A percentile compares a stretch with the other conserved stretches of the same genome.
Conservation (phyloP, 1,140 invertebrate species). For the Aphelinus certus region DNA sequence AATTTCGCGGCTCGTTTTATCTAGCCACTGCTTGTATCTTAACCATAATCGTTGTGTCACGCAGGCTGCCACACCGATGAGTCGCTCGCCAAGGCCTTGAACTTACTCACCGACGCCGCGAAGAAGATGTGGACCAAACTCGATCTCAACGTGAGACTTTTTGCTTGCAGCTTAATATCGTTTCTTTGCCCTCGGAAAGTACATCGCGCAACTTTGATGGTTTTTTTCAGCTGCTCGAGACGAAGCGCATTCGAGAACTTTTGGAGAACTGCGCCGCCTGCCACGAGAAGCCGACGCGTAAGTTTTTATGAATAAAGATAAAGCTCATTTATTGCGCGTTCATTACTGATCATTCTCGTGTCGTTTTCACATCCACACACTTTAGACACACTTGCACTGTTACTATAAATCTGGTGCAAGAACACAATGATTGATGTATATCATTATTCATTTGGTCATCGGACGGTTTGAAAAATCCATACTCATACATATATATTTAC, state of each 20-base stretch:
- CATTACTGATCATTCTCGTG: too few relatives aligned
- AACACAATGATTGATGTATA: too few relatives aligned
- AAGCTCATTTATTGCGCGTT: not conserved
- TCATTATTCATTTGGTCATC: too few relatives aligned
- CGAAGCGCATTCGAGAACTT: slow-evolving; percentile 74
- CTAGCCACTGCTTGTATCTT: too few relatives aligned
- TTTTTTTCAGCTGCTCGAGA: slow-evolving; percentile 74
- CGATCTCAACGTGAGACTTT: slow-evolving; percentile 65
- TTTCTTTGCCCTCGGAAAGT: not conserved
- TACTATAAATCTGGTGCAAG: too few relatives aligned
- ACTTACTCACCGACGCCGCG: slow-evolving; percentile 78
- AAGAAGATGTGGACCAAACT: slow-evolving; percentile 76
- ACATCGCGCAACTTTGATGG: not conserved
- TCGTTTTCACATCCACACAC: too few relatives aligned
- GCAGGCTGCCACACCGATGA: slow-evolving; percentile 67
- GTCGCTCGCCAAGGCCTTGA: slow-evolving; percentile 73
- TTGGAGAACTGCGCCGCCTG: slow-evolving; percentile 84
- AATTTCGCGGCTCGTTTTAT: too few relatives aligned
- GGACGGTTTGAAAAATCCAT: too few relatives aligned
- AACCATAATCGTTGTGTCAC: too few relatives aligned
- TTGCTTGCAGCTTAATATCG: slow-evolving; percentile 15
- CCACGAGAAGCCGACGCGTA: slow-evolving; percentile 53
- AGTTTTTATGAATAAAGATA: slow-evolving; percentile 36
- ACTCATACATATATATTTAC: too few relatives aligned
- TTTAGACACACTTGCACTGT: too few relatives aligned